Evolutionary conservation across 2,797 vertebrate species (phyloP).

Genomic region (Poeciliopsis infans): DNA sequence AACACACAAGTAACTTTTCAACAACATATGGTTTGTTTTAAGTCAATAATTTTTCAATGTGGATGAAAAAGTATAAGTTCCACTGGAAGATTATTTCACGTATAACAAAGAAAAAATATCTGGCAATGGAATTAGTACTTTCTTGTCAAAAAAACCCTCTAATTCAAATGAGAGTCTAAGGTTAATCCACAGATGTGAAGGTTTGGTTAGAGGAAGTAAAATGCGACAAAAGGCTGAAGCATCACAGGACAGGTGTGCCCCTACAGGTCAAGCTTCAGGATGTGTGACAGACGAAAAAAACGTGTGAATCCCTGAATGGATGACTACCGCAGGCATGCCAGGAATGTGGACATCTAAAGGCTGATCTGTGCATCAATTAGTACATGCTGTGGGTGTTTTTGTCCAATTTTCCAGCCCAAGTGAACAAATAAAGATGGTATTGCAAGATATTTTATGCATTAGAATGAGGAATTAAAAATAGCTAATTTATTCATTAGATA

Average conservation of each 20-base stretch:
- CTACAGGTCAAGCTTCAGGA: conserved; percentile 60
- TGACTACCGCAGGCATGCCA: conserved; percentile 75
- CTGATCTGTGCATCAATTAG: conserved; percentile 78
- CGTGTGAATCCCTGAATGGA: conserved; percentile 76
- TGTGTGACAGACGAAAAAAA: conserved; percentile 56
- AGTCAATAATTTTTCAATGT: too few relatives aligned
- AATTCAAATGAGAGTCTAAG: neutral
- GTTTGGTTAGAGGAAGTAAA: conserved; percentile 27
- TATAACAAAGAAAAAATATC: too few relatives aligned
- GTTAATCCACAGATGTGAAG: conserved; percentile 26
- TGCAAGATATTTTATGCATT: conserved; percentile 8
- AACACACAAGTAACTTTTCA: too few relatives aligned
- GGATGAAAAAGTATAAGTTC: too few relatives aligned
- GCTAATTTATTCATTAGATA: neutral
- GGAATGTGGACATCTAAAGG: conserved; percentile 77
- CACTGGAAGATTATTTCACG: too few relatives aligned
- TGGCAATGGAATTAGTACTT: too few relatives aligned
- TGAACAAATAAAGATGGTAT: conserved; percentile 26
- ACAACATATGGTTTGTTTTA: too few relatives aligned
- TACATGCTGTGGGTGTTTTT: conserved; percentile 43
- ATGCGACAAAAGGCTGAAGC: conserved; percentile 20
- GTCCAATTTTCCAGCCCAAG: conserved; percentile 35
- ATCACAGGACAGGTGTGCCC: conserved; percentile 69
- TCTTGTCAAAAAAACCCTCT: neutral
- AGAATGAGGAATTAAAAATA: neutral